Conservation (phyloP, 2,113 vertebrate species). For the Mobula hypostoma region DNA sequence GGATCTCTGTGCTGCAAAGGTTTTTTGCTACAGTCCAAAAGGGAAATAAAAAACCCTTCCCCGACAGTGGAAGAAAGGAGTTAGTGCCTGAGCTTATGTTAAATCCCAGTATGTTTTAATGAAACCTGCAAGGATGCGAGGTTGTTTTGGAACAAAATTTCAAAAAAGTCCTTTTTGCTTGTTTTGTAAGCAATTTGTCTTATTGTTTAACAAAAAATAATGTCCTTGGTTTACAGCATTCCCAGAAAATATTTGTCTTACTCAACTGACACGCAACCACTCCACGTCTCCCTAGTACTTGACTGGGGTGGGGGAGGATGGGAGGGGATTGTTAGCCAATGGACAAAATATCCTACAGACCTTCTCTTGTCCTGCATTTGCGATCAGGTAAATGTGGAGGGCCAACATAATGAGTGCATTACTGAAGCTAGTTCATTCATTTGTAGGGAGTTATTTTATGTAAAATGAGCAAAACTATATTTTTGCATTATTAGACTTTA, state of each 20-base stretch:
- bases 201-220: conserved; percentile 54
- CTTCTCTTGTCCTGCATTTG: conserved; percentile 19
- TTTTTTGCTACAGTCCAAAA: conserved; percentile 60
- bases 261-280: conserved; percentile 28
- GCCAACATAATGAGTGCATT: conserved; percentile 49
- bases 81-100: conserved; percentile 73
- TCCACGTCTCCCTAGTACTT: conserved; percentile 20
- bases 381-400: conserved; percentile 31
- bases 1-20: conserved; percentile 35
- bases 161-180: conserved; percentile 47
- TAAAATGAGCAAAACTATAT: conserved; percentile 68
- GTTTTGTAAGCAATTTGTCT: conserved; percentile 60
- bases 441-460: conserved; percentile 49
- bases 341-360: conserved; percentile 24
- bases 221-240: conserved; percentile 55
- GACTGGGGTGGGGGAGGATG: not conserved
- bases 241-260: conserved; percentile 70
- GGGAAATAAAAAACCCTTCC: conserved; percentile 46
- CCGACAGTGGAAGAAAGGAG: conserved; percentile 50
- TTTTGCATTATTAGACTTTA: conserved; percentile 69
- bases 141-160: conserved; percentile 39
- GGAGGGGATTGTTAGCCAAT: conserved; percentile 21
- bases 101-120: conserved; percentile 49
- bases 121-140: conserved; percentile 34
- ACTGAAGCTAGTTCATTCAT: conserved; percentile 57